These are phyloP conservation scores for Morpho helenor DNA, from an alignment of 2,888 invertebrate species.

Conservation along the genomic window DNA sequence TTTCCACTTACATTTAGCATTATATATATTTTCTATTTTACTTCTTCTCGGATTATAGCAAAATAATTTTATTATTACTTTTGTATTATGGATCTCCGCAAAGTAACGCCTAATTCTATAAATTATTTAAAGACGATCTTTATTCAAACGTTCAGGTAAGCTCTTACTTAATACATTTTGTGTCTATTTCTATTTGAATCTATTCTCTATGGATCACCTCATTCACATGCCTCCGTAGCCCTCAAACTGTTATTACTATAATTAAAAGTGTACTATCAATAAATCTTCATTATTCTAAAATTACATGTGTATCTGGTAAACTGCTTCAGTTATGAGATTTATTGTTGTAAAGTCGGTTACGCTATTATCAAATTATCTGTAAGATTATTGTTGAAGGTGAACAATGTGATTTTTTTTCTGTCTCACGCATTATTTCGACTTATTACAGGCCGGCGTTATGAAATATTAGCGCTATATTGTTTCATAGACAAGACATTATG, in stretches of 20 bases:
- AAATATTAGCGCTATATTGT: slow-evolving; percentile 31
- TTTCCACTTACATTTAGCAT: too few relatives aligned
- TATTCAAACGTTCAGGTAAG: too few relatives aligned
- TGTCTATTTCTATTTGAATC: too few relatives aligned
- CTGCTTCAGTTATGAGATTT: slow-evolving; percentile 35
- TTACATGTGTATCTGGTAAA: slow-evolving; percentile 23
- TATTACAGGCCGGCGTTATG: slow-evolving; percentile 34
- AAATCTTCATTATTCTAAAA: slow-evolving; percentile 21
- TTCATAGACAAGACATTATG: slow-evolving; percentile 14
- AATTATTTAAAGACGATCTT: too few relatives aligned
- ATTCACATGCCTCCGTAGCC: slow-evolving; percentile 12
- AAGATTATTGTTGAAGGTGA: slow-evolving; percentile 54
- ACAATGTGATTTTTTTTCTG: slow-evolving; percentile 49
- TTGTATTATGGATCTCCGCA: too few relatives aligned
- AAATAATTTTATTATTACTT: too few relatives aligned
- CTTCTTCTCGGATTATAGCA: too few relatives aligned
- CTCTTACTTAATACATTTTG: too few relatives aligned
- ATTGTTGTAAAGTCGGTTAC: slow-evolving; percentile 32
- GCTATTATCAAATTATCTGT: slow-evolving; percentile 47
- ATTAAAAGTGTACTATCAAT: slow-evolving; percentile 9
- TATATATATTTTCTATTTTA: too few relatives aligned
- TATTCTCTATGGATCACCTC: not conserved
- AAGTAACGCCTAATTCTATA: too few relatives aligned
- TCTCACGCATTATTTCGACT: slow-evolving; percentile 53
- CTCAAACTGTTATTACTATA: slow-evolving; percentile 5